Percentiles rank a stretch among this genome's conserved stretches.
These are phyloP conservation scores for Cotesia chilonis DNA, from an alignment of 1,140 invertebrate species.

Conservation along the genomic window DNA sequence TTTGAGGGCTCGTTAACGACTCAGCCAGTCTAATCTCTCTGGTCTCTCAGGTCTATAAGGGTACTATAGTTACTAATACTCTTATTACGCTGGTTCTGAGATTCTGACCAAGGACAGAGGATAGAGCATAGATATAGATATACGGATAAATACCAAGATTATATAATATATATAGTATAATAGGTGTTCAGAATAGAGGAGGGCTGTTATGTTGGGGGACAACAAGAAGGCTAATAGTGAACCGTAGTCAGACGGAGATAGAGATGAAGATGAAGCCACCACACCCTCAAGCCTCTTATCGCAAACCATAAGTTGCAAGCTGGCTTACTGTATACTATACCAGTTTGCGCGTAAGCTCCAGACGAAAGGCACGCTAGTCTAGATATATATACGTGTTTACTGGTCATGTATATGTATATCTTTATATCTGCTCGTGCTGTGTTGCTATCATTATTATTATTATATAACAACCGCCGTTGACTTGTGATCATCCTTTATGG, in stretches of 20 bases:
- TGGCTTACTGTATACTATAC: constrained; percentile 1
- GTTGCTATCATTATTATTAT: too few species aligned
- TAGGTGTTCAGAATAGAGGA: too few species aligned
- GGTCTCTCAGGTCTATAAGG: background rate
- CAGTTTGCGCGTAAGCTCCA: constrained; percentile 19
- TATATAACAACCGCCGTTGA: too few species aligned
- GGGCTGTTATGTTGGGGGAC: background rate
- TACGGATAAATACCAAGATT: background rate
- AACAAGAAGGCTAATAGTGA: background rate
- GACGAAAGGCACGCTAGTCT: constrained; percentile 25
- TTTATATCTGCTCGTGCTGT: background rate
- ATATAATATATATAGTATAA: too few species aligned
- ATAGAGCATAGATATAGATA: background rate
- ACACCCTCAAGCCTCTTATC: constrained; percentile 20
- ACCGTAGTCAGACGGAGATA: background rate
- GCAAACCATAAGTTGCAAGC: constrained; percentile 24
- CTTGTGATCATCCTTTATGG: too few species aligned
- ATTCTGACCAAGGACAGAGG: constrained; percentile 8
- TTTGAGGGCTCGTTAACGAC: constrained; percentile 31
- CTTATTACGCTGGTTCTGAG: background rate
- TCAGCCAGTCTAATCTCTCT: constrained; percentile 22
- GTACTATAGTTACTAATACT: background rate
- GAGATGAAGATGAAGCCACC: background rate
- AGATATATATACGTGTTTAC: constrained; percentile 25
- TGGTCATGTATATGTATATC: background rate